These are phyloP conservation scores for Neopelma chrysocephalum DNA, from an alignment of 2,797 vertebrate genomes.

Conservation along the genomic window DNA sequence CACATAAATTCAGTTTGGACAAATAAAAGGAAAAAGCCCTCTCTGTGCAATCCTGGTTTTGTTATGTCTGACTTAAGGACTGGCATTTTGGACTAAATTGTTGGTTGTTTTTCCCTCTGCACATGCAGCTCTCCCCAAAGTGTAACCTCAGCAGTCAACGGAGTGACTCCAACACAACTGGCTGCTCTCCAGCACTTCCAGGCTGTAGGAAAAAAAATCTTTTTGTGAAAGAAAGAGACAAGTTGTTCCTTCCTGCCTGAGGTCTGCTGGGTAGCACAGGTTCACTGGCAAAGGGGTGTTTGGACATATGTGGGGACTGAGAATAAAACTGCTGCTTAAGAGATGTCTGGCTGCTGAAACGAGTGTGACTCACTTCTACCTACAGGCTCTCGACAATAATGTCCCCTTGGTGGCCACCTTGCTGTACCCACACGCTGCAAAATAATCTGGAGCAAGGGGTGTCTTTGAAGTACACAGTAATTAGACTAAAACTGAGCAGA, in stretches of 20 bases:
- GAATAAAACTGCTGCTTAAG: constrained; percentile 8
- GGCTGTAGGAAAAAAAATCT: background rate
- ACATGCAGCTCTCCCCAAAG: background rate
- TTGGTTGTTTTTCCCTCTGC: background rate
- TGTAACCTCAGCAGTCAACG: background rate
- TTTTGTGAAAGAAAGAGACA: background rate
- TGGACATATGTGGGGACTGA: background rate
- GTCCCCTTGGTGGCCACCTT: background rate
- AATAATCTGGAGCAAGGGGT: background rate
- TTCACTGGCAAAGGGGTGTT: background rate
- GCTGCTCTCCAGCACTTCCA: background rate
- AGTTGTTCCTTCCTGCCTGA: background rate
- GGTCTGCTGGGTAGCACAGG: background rate
- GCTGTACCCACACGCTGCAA: background rate
- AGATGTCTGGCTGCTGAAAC: background rate
- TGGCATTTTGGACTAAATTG: background rate
- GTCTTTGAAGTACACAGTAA: background rate
- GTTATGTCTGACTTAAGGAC: background rate
- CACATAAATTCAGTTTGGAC: background rate
- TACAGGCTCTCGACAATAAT: background rate
- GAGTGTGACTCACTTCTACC: background rate
- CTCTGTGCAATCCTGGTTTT: background rate
- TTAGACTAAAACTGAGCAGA: background rate
- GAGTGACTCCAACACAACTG: background rate
- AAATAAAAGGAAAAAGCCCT: background rate